phyloP scores from a whole-genome alignment of 2,113 vertebrate species.

The Mus spicilegus region DNA sequence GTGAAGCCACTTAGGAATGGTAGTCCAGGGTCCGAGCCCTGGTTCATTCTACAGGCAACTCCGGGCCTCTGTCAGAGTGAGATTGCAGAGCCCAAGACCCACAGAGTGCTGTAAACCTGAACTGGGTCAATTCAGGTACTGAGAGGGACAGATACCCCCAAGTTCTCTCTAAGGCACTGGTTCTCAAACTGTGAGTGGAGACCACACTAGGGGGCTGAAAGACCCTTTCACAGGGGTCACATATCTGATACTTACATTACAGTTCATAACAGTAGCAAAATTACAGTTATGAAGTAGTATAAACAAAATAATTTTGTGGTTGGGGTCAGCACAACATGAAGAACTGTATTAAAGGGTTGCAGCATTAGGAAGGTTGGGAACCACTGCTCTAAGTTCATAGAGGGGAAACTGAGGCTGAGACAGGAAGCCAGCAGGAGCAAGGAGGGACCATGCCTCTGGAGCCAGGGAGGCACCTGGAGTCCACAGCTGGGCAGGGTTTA shows the following conservation, averaged over 20 bases:
- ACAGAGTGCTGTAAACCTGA: fast-evolving
- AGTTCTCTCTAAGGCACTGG: fast-evolving
- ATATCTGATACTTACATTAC: background rate
- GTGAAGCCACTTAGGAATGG: background rate
- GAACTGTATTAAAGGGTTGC: background rate
- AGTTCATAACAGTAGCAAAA: background rate
- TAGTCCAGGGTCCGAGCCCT: background rate
- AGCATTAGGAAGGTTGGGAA: background rate
- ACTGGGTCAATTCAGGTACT: fast-evolving
- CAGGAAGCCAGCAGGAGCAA: background rate
- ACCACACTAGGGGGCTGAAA: background rate
- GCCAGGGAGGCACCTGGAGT: background rate
- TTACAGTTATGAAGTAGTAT: background rate
- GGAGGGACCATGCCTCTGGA: background rate
- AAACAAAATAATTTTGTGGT: background rate
- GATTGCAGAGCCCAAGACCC: background rate
- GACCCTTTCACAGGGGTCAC: background rate
- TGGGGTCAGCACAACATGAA: background rate
- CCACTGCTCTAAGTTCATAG: background rate
- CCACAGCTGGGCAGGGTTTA: background rate
- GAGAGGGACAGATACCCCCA: fast-evolving
- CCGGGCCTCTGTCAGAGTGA: background rate
- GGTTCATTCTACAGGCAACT: too few relatives aligned
- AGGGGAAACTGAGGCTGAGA: constrained; percentile 48
- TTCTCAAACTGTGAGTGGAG: background rate